A percentile compares a stretch with the other conserved stretches of the same genome.
Conservation (phyloP, 2,888 invertebrate genomes). For the Chrysina gloriosa region DNA sequence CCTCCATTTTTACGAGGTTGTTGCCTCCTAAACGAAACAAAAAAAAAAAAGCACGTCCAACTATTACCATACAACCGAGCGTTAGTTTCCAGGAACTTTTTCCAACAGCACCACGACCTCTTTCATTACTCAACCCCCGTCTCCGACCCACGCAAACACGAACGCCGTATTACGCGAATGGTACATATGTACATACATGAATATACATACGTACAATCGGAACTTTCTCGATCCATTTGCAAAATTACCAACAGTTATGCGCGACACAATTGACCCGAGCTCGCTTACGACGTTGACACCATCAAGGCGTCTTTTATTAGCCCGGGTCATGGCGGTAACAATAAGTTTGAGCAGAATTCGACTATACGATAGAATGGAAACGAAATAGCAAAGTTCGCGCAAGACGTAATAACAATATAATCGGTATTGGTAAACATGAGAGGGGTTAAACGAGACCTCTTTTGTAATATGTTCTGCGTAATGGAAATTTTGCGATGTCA, state of each 20-base stretch:
- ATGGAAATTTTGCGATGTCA: conserved; percentile 5
- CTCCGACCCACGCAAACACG: neutral
- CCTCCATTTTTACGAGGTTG: no score
- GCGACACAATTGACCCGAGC: conserved; percentile 23
- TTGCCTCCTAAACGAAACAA: no score
- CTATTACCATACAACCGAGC: no score
- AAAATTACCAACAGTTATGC: neutral
- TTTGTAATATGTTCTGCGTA: neutral
- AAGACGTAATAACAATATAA: neutral
- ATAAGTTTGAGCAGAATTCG: neutral
- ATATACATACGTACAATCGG: neutral
- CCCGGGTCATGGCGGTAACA: conserved; percentile 36
- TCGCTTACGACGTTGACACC: conserved; percentile 18
- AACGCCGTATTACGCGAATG: neutral
- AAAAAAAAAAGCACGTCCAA: no score
- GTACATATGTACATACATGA: neutral
- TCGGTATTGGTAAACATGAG: neutral
- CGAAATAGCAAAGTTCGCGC: neutral
- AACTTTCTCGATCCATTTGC: conserved; percentile 11
- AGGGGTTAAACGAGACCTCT: neutral
- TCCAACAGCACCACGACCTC: neutral
- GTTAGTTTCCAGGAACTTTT: neutral
- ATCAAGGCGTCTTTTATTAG: conserved; percentile 33
- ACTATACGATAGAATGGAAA: neutral
- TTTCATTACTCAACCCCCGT: neutral